Evolutionary conservation across 2,888 invertebrate species (phyloP), one percentile per base, ranked within the genome.

Genomic region (Habroteleia sp.): DNA sequence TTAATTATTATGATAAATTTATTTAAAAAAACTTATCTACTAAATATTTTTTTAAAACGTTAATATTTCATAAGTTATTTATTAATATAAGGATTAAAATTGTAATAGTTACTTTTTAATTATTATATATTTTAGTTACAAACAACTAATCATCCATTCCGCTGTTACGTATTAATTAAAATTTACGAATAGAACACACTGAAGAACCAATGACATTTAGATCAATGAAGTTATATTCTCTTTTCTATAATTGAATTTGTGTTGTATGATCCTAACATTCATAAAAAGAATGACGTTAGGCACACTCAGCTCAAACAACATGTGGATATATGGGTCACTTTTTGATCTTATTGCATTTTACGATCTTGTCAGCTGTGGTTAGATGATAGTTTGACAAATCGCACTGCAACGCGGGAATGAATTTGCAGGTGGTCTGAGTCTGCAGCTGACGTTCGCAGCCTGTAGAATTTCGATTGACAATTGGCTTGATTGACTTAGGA

Each of bases 371-470:
- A 69, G 74, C 63, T 74, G 74, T 44, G 74, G 68, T 74, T 63
- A 74, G 68, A 74, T 68, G 68, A 68, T 74, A 69, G 74, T 63
- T 69, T 74, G 74, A 69, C 74, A 74, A 69, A 74, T 74, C 68
- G 68, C 63, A 48, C 48, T 74, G 68, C 56, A 74, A 44, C 63
- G 42, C 68, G 63, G 62, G 23, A 74, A 62, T 63, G 62, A 69
- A 65, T 74, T 69, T 62, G 68, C 69, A 74, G 74, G 74, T 74
- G 74, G 63, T 69, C 58, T 37, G 50, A 48, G 74, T 68, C 74
- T 75, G 75, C 75, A 65, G 46, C 60, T 66, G 75, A 75, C 75
- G 60, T 71, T 54, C 42, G 65, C 60, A 58, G 65, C 42, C 42
- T 33, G 75, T 50, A 66, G 71, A 65, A 58, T 71, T 66, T 54